Evolutionary conservation across 2,888 invertebrate genomes (phyloP), one percentile per base, ranked within the genome.

Genomic region (Cheilosia impressa): DNA sequence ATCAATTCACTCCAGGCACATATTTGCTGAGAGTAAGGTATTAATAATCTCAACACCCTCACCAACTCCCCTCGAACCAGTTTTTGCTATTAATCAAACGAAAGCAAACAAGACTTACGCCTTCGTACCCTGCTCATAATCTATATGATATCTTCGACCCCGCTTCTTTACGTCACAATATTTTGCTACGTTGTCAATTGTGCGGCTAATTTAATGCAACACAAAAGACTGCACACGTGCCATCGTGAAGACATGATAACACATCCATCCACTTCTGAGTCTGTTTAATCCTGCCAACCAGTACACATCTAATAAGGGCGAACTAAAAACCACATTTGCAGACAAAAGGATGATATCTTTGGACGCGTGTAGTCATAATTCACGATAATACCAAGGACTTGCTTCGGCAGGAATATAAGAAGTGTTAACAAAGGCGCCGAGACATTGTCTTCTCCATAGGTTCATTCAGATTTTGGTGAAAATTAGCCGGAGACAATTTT

Each of bases 161-260:
- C 19, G 27, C 43, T 65, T 57, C n/a, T 41, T 50, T 65, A 19
- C 62, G 80, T 76, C 75, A 79, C 65, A 84, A 84, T 84, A 80
- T 84, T 84, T 60, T 84, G 80, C 69, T 84, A 75, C 63, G 38
- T 38, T 41, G 52, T 58, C 75, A 84, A 84, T 84, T 76, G 76
- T 80, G 66, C 57, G 81, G 55, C 55, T 55, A 55, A 55, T 85
- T 65, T 80, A 62, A 81, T 66, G 69, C 81, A 71, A 76, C 43
- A 81, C 45, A 65, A 81, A 72, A 19, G 53, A 55, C 72, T 76
- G 62, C 85, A 85, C 85, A 85, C 85, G 85, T 85, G 85, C 55
- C 85, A 63, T 50, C 43, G 47, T 27, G 13, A 13, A 38, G 13
- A 53, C 27, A 38, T 58, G 80, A 80, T 84, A 80, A 65, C 58